These are phyloP conservation scores for Galeopsomyia nigrocyanea DNA, from an alignment of 2,888 invertebrate species.

Conservation along the genomic window DNA sequence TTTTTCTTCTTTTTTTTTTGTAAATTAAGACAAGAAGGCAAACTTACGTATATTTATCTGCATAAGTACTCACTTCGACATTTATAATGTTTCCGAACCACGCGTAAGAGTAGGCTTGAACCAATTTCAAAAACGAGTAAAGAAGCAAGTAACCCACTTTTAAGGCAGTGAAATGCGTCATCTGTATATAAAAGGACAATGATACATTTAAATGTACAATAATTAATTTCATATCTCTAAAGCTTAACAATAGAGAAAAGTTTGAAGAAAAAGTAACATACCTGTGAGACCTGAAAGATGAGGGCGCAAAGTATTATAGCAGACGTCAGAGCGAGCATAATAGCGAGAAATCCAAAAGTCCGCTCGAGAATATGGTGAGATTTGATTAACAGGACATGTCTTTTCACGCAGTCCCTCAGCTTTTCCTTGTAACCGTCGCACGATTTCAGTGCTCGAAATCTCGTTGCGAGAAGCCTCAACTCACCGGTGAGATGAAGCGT, in stretches of 20 bases:
- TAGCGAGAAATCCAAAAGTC: conserved; percentile 52
- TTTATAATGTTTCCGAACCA: conserved; percentile 52
- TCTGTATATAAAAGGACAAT: no score
- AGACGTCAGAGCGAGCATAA: conserved; percentile 51
- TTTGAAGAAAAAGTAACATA: conserved; percentile 36
- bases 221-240: no score
- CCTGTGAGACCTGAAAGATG: conserved; percentile 51
- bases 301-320: conserved; percentile 53
- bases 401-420: conserved; percentile 44
- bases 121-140: conserved; percentile 44
- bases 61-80: conserved; percentile 49
- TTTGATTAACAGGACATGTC: conserved; percentile 44
- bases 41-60: no score
- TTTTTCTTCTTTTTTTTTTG: no score
- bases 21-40: no score
- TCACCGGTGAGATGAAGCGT: conserved; percentile 53
- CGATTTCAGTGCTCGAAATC: conserved; percentile 33
- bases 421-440: conserved; percentile 27
- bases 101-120: conserved; percentile 53
- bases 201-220: no score
- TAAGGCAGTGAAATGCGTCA: conserved; percentile 27
- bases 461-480: conserved; percentile 47
- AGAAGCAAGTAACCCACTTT: conserved; percentile 44
- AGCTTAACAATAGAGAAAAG: conserved; percentile 50
- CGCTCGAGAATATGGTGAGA: conserved; percentile 49